Evolutionary conservation across 2,113 vertebrate species (phyloP).

Genomic region (Osmerus eperlanus): DNA sequence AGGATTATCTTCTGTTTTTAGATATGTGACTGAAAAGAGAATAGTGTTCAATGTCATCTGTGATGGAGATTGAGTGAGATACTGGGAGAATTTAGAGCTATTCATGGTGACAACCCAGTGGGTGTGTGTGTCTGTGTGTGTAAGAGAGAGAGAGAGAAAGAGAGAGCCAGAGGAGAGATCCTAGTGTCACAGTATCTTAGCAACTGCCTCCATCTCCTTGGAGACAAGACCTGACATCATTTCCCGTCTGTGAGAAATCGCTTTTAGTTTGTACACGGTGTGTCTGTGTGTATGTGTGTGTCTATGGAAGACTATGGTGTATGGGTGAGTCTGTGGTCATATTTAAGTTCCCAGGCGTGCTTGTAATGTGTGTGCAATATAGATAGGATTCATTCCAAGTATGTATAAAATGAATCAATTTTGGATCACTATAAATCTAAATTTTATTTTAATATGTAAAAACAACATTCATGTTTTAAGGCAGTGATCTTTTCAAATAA

Average conservation of each 20-base stretch:
- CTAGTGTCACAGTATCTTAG: conserved; percentile 80
- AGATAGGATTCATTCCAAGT: too few species aligned
- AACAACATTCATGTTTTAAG: too few species aligned
- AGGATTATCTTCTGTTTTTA: conserved; percentile 47
- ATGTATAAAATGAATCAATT: too few species aligned
- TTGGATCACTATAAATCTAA: too few species aligned
- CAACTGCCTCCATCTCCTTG: conserved; percentile 79
- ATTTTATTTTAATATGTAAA: too few species aligned
- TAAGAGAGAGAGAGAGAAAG: conserved; percentile 50
- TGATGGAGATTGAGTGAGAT: conserved; percentile 54
- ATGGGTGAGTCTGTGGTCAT: background rate
- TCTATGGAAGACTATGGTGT: conserved; percentile 2
- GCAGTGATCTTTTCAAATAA: too few species aligned
- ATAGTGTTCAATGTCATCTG: conserved; percentile 51
- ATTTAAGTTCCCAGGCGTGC: too few species aligned
- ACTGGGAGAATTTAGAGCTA: conserved; percentile 59
- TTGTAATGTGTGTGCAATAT: too few species aligned
- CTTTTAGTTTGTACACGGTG: conserved; percentile 66
- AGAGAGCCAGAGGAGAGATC: conserved; percentile 67
- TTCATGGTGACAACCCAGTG: conserved; percentile 55
- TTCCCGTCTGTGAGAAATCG: conserved; percentile 75
- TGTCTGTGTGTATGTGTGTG: conserved; percentile 40
- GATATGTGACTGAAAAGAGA: conserved; percentile 41
- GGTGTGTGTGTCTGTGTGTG: conserved; percentile 16
- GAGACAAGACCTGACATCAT: conserved; percentile 77